Base-by-base conservation (phyloP, 1,140 invertebrate genomes). In the Bombus picipes region DNA sequence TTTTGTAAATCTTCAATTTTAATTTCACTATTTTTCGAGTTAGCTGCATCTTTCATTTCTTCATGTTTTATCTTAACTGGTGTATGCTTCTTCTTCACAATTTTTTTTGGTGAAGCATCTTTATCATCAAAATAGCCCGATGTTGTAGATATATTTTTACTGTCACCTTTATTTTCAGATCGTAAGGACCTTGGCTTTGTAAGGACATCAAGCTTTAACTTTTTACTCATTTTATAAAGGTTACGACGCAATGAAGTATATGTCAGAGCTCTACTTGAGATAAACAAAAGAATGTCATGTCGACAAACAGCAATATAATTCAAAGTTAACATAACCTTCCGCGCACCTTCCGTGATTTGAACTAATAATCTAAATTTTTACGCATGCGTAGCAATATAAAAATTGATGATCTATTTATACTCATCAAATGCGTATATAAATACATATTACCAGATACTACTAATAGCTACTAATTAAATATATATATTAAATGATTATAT, bases 51-150 rank as follows among this genome's bases (percentile, higher is more conserved):
- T 18, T 83, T 18, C 10, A 28, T 22, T 83, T 89, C 81, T 39
- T 92, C 87, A 9, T 66, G n/a, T n/a, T 89, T 78, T 18, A 84
- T 75, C 28, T 84, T 92, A 39, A 92, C 79, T 5, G 87, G 85
- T 47, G 70, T n/a, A 34, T 85, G 87, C 57, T 89, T 90, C 43
- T 91, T 92, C 22, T 71, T 71, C 25, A 66, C 78, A 13, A n/a
- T 12, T 41, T 85, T 87, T 28, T 71, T 43, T 13, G 62, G 18
- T 0, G n/a, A 43, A 57, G 1, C 6, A 6, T 59, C 65, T 57
- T 88, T 32, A 34, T 15, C 9, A 8, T 68, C n/a, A 72, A 94
- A 94, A 88, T 92, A 94, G 65, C 90, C 73, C 0, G 93, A 94
- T 4, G 88, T 91, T 57, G 90, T 84, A 47, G 83, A 57, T 1